Percentiles rank a stretch among this genome's conserved stretches.
Conservation (phyloP, 1,140 invertebrate genomes). For the Zeugodacus cucurbitae region DNA sequence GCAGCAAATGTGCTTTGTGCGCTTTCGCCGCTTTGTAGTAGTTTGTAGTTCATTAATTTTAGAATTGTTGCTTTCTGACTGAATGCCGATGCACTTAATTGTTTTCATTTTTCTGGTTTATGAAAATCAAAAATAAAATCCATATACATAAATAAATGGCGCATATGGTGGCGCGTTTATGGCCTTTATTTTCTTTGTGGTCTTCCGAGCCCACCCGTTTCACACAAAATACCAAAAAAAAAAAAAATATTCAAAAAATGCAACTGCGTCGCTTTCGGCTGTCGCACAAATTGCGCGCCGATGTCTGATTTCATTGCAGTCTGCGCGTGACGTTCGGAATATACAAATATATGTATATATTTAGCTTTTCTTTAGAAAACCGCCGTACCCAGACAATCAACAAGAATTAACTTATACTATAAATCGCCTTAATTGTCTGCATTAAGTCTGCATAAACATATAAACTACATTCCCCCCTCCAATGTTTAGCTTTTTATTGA, state of each 20-base stretch:
- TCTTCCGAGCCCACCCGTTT: not conserved
- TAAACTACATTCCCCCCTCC: not conserved
- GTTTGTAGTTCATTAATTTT: not conserved
- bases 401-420: not conserved
- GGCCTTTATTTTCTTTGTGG: not conserved
- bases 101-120: not conserved
- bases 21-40: not conserved
- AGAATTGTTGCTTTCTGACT: not conserved
- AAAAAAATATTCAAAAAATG: not conserved
- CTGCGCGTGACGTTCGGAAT: not conserved
- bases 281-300: not conserved
- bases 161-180: slow-evolving; percentile 13
- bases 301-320: not conserved
- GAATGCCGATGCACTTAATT: not conserved
- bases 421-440: not conserved
- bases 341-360: too few relatives aligned
- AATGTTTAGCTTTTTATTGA: not conserved
- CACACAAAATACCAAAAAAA: not conserved
- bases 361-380: not conserved
- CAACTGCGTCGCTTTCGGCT: not conserved
- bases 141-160: not conserved
- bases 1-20: not conserved
- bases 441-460: not conserved
- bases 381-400: not conserved
- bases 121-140: not conserved